Evolutionary conservation across 2,888 invertebrate species (phyloP).

Genomic region (Apoda limacodes): DNA sequence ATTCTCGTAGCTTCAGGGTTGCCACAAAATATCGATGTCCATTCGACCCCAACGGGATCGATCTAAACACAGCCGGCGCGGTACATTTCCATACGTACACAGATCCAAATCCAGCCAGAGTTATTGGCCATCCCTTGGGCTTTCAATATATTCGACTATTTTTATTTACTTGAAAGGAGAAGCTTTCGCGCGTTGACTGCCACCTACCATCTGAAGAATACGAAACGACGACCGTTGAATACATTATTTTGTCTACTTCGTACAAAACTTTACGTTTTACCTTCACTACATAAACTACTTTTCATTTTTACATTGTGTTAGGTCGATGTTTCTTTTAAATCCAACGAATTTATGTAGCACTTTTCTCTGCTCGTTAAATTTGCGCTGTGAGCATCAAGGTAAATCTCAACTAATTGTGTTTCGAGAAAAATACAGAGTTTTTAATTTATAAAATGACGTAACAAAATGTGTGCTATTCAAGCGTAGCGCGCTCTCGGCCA

Average conservation of each 20-base stretch:
- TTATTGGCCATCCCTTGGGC: slow-evolving; percentile 60
- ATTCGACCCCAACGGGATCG: slow-evolving; percentile 18
- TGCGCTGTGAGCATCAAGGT: slow-evolving; percentile 30
- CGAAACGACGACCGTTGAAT: slow-evolving; percentile 40
- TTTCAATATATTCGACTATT: slow-evolving; percentile 57
- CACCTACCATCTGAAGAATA: slow-evolving; percentile 31
- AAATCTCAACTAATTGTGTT: slow-evolving; percentile 35
- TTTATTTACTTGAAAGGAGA: slow-evolving; percentile 36
- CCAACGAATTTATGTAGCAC: too few species aligned
- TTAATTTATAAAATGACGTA: slow-evolving; percentile 61
- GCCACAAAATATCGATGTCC: slow-evolving; percentile 31
- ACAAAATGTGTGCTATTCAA: slow-evolving; percentile 48
- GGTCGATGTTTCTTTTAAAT: too few species aligned
- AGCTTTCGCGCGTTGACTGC: slow-evolving; percentile 38
- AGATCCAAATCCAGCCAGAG: slow-evolving; percentile 47
- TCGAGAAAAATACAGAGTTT: slow-evolving; percentile 32
- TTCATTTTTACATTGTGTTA: too few species aligned
- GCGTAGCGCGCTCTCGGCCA: slow-evolving; percentile 40
- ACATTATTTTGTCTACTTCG: slow-evolving; percentile 42
- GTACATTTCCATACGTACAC: slow-evolving; percentile 51
- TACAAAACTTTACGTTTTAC: too few species aligned
- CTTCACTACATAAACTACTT: too few species aligned
- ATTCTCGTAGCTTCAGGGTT: slow-evolving; percentile 21
- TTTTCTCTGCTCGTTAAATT: too few species aligned
- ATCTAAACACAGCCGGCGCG: slow-evolving; percentile 27